Conservation (phyloP, 1,140 invertebrate genomes). For the Hylyphantes graminicola region DNA sequence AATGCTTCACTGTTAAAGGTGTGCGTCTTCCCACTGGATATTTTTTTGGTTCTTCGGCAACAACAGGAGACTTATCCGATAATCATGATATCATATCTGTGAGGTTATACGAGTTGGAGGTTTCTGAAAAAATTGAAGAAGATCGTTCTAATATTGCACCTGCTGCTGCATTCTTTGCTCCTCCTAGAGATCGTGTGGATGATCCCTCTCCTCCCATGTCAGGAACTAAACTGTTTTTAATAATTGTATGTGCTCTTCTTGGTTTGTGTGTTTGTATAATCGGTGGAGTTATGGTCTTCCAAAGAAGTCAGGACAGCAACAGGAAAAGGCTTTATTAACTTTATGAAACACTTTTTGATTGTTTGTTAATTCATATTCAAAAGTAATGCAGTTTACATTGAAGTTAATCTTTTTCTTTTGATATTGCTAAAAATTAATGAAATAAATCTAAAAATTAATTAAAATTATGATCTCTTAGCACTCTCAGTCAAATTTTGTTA, state of each 20-base stretch:
- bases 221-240: conserved; percentile 88
- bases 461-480: no score
- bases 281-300: conserved; percentile 89
- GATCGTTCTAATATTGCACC: conserved; percentile 73
- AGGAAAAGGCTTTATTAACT: conserved; percentile 91
- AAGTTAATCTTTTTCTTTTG: no score
- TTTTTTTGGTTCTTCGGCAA: conserved; percentile 93
- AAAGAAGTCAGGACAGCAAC: conserved; percentile 88
- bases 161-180: conserved; percentile 82
- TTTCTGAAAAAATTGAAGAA: conserved; percentile 71
- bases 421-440: no score
- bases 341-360: no score
- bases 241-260: conserved; percentile 83
- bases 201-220: conserved; percentile 83
- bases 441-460: no score
- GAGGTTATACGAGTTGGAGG: conserved; percentile 89
- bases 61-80: conserved; percentile 94
- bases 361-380: no score
- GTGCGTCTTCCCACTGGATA: conserved; percentile 95
- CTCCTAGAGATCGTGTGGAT: conserved; percentile 87
- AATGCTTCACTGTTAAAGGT: conserved; percentile 90
- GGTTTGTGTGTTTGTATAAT: conserved; percentile 82
- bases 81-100: conserved; percentile 96
- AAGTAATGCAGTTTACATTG: no score
- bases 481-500: no score